Evolutionary conservation across 2,888 invertebrate species (phyloP).

Genomic region (Pandemis cinnamomeana): DNA sequence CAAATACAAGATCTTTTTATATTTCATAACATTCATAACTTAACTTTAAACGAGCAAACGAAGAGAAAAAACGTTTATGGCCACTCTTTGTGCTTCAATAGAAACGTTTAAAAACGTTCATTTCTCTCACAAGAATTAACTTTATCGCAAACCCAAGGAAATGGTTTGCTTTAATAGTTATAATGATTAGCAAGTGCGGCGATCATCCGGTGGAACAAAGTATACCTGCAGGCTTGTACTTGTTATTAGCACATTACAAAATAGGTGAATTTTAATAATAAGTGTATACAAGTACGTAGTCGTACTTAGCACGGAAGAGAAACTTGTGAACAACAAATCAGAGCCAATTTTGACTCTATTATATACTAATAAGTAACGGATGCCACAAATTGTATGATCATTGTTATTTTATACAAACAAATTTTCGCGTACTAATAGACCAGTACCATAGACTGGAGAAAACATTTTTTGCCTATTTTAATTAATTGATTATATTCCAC

Average conservation of each 20-base stretch:
- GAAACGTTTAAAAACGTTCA: constrained; percentile 7
- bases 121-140: constrained; percentile 32
- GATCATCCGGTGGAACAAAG: constrained; percentile 60
- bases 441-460: too few relatives aligned
- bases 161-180: constrained; percentile 65
- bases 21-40: too few relatives aligned
- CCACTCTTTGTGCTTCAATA: background rate
- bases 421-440: too few relatives aligned
- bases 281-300: constrained; percentile 8
- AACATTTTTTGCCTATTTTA: too few relatives aligned
- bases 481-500: too few relatives aligned
- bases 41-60: background rate
- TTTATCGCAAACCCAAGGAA: constrained; percentile 49
- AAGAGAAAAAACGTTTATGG: background rate
- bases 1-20: background rate
- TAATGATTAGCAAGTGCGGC: constrained; percentile 62
- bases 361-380: background rate
- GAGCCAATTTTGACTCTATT: background rate
- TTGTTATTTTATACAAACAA: too few relatives aligned
- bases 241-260: constrained; percentile 59
- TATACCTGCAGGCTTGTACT: constrained; percentile 55
- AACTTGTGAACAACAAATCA: constrained; percentile 2
- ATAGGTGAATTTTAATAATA: constrained; percentile 46
- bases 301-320: background rate
- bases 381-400: too few relatives aligned